These are phyloP conservation scores for Apamea monoglypha DNA, from an alignment of 2,888 invertebrate genomes.

Conservation along the genomic window DNA sequence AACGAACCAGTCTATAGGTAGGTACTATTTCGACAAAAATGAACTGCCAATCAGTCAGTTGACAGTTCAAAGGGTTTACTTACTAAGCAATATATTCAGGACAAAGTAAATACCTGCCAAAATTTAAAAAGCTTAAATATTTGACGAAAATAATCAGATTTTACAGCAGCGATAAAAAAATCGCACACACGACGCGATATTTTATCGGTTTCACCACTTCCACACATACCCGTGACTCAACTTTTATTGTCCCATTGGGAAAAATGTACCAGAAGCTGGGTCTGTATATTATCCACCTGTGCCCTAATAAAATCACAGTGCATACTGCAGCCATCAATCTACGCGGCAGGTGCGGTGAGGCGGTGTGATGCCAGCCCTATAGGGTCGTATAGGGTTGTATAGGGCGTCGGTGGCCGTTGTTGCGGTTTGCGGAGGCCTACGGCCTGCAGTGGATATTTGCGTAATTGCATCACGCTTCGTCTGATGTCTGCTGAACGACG, in stretches of 20 bases:
- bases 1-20: not conserved
- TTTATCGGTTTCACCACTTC: not conserved
- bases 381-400: conserved; percentile 20
- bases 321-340: conserved; percentile 40
- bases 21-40: conserved; percentile 10
- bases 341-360: conserved; percentile 21
- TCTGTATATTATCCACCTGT: not conserved
- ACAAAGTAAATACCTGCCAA: not conserved
- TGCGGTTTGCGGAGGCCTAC: conserved; percentile 43
- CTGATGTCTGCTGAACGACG: conserved; percentile 6
- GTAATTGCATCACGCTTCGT: conserved; percentile 37
- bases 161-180: not conserved
- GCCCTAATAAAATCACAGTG: conserved; percentile 45
- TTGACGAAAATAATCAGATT: not conserved
- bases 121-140: not conserved
- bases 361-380: conserved; percentile 5
- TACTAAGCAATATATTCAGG: not conserved
- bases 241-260: conserved; percentile 15
- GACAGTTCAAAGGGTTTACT: conserved; percentile 5
- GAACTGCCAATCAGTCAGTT: conserved; percentile 23
- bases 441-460: conserved; percentile 32
- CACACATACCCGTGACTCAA: not conserved
- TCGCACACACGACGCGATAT: not conserved
- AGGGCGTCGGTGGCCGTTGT: conserved; percentile 12
- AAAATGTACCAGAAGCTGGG: not conserved